Conservation (phyloP, 2,113 vertebrate species). For the Dicerorhinus sumatrensis region DNA sequence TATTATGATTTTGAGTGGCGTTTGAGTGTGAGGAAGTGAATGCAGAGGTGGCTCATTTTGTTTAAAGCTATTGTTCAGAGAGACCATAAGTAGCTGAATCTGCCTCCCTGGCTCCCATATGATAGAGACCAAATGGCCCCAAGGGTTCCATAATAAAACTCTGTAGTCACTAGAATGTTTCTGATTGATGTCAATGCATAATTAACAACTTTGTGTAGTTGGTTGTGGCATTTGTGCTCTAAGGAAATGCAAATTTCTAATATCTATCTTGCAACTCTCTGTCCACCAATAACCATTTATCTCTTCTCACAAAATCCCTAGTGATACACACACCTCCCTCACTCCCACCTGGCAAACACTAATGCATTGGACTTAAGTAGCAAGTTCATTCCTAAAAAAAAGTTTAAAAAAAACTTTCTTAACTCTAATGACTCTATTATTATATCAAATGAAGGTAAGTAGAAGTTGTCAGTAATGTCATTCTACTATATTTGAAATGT, state of each 20-base stretch:
- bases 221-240: not conserved
- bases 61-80: not conserved
- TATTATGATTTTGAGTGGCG: not conserved
- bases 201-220: not conserved
- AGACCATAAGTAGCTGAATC: not conserved
- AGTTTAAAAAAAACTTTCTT: not conserved
- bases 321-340: not conserved
- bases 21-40: not conserved
- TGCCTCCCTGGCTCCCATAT: not conserved
- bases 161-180: constrained; percentile 11
- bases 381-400: not conserved
- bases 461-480: not conserved
- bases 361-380: not conserved
- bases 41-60: not conserved
- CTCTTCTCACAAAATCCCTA: not conserved
- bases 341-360: too few species aligned
- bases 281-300: not conserved
- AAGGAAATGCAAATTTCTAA: not conserved
- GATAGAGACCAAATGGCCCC: not conserved
- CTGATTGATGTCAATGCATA: not conserved
- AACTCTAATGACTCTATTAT: not conserved
- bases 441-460: not conserved
- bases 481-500: not conserved
- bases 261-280: not conserved
- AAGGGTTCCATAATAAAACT: not conserved